phyloP scores from a whole-genome alignment of 2,797 vertebrate genomes.

The Salmo trutta region DNA sequence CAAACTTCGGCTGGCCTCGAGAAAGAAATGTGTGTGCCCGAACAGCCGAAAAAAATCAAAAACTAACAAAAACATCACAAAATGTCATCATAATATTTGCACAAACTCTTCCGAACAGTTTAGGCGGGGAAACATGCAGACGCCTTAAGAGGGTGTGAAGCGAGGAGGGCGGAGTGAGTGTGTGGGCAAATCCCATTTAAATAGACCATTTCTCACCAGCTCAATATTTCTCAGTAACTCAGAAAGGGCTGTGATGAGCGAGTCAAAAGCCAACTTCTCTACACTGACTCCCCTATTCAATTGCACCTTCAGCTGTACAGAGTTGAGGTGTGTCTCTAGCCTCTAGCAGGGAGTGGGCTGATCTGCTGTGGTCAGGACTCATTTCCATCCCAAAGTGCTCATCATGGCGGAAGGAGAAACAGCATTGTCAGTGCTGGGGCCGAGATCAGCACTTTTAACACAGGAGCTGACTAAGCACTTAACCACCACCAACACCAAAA shows the following conservation, averaged over 20 bases:
- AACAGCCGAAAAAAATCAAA: too few relatives aligned
- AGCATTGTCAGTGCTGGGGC: constrained; percentile 47
- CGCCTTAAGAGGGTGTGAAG: not conserved
- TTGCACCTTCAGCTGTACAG: constrained; percentile 41
- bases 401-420: constrained; percentile 20
- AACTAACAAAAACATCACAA: too few relatives aligned
- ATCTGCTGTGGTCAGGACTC: constrained; percentile 28
- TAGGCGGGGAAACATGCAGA: too few relatives aligned
- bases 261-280: not conserved
- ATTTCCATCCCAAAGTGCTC: constrained; percentile 55
- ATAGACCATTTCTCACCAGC: not conserved
- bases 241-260: not conserved
- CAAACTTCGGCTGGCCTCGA: too few relatives aligned
- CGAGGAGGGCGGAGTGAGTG: not conserved
- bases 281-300: constrained; percentile 26
- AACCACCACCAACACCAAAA: not conserved
- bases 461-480: constrained; percentile 43
- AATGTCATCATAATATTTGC: too few relatives aligned
- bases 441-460: constrained; percentile 60
- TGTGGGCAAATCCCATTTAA: not conserved
- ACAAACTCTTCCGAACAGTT: too few relatives aligned
- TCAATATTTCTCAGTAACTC: not conserved
- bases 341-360: constrained; percentile 10
- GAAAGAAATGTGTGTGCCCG: too few relatives aligned
- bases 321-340: constrained; percentile 48